These are phyloP conservation scores for Sinotaia quadrata DNA, from an alignment of 2,888 invertebrate species.

Conservation along the genomic window DNA sequence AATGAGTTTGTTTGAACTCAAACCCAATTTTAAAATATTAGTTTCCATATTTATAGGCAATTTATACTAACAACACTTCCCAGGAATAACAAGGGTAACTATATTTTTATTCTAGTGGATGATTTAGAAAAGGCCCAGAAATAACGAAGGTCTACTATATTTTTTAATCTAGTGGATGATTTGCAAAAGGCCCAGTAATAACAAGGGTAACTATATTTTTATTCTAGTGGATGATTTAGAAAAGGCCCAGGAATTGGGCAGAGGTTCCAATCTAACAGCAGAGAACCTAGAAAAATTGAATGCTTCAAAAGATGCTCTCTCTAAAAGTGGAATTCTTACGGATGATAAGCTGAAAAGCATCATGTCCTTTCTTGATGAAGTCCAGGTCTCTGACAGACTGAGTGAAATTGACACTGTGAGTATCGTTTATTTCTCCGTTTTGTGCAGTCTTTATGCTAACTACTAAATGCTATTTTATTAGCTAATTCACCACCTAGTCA, in stretches of 20 bases:
- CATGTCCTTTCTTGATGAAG: conserved; percentile 70
- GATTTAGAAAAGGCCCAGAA: conserved; percentile 55
- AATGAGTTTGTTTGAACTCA: too few species aligned
- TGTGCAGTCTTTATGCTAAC: background rate
- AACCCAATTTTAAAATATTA: too few species aligned
- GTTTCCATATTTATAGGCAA: too few species aligned
- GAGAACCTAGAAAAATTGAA: conserved; percentile 62
- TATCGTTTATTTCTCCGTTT: background rate
- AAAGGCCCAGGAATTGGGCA: conserved; percentile 43
- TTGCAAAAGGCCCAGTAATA: too few species aligned
- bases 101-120: conserved; percentile 49
- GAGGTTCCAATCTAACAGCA: conserved; percentile 56
- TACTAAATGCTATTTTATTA: background rate
- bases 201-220: background rate
- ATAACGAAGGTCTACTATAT: too few species aligned
- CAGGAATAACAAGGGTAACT: too few species aligned
- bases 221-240: conserved; percentile 62
- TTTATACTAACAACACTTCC: too few species aligned
- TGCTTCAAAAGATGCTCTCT: conserved; percentile 52
- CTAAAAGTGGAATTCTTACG: conserved; percentile 58
- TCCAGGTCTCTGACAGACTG: conserved; percentile 66
- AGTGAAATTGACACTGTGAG: conserved; percentile 67
- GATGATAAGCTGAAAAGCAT: conserved; percentile 70
- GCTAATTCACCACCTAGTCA: background rate
- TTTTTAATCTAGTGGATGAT: too few species aligned